Percentiles rank a stretch among this genome's conserved stretches.
Conservation (phyloP, 1,140 invertebrate genomes). For the Lasioglossum albipes region DNA sequence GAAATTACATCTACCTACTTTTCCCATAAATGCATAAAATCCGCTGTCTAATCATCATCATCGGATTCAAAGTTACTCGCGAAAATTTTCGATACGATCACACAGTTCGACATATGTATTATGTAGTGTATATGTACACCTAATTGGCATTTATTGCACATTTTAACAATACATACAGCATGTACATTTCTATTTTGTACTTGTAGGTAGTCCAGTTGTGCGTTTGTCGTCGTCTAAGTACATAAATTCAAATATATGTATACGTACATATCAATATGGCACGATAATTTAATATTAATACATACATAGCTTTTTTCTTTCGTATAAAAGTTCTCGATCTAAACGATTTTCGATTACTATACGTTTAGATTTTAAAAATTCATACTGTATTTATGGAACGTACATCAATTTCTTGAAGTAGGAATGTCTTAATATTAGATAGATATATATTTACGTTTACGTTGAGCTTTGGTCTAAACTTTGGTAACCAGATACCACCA, state of each 20-base stretch:
- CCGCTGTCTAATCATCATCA: too few relatives aligned
- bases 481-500: constrained; percentile 72
- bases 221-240: neutral
- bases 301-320: neutral
- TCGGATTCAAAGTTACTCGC: too few relatives aligned
- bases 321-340: neutral
- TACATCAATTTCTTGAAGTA: constrained; percentile 7
- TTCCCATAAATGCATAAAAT: too few relatives aligned
- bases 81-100: too few relatives aligned
- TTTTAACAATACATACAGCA: neutral
- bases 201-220: constrained; percentile 2
- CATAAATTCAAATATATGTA: too few relatives aligned
- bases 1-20: too few relatives aligned
- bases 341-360: neutral
- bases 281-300: constrained; percentile 15
- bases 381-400: neutral
- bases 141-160: constrained; percentile 4
- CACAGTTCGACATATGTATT: too few relatives aligned
- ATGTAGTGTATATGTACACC: too few relatives aligned
- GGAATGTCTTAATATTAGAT: constrained; percentile 27
- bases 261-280: constrained; percentile 1
- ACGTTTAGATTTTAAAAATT: neutral
- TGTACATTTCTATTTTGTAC: neutral
- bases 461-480: constrained; percentile 64
- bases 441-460: constrained; percentile 21